phyloP scores from a whole-genome alignment of 2,113 vertebrate species.

The Diphyllodes magnificus region DNA sequence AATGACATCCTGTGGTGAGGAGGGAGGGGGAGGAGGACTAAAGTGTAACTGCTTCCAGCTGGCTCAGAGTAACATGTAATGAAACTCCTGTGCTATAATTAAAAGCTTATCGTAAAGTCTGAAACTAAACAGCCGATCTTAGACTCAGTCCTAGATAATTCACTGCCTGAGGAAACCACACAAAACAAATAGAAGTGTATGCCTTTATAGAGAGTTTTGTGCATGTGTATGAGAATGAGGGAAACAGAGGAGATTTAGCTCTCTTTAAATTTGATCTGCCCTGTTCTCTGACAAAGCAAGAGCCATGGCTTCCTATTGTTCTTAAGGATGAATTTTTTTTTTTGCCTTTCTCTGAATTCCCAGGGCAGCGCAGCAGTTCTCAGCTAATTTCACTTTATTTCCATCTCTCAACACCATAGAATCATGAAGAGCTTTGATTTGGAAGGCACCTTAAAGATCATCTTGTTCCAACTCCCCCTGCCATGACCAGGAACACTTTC shows the following conservation, averaged over 20 bases:
- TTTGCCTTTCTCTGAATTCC: neutral
- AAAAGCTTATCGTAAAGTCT: conserved; percentile 51
- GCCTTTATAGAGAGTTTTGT: neutral
- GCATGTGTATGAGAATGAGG: neutral
- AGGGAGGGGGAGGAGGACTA: conserved; percentile 71
- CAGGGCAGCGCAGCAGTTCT: neutral
- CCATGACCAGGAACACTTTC: neutral
- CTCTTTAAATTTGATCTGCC: neutral
- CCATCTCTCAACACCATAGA: accelerated
- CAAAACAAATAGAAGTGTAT: conserved; percentile 65
- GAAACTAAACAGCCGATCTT: conserved; percentile 34
- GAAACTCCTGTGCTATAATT: conserved; percentile 29
- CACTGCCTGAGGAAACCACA: conserved; percentile 61
- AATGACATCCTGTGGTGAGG: conserved; percentile 69
- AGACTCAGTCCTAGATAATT: conserved; percentile 2
- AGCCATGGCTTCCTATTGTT: neutral
- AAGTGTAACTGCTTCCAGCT: conserved; percentile 89
- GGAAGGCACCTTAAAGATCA: neutral
- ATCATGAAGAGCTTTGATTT: neutral
- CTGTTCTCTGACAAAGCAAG: neutral
- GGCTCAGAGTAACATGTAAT: conserved; percentile 21
- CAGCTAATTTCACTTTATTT: neutral
- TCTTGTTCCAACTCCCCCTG: neutral
- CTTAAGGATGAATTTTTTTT: neutral
- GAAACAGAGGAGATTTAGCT: neutral